Base-by-base conservation (phyloP, 2,888 invertebrate genomes). In the Conistra vaccinii region DNA sequence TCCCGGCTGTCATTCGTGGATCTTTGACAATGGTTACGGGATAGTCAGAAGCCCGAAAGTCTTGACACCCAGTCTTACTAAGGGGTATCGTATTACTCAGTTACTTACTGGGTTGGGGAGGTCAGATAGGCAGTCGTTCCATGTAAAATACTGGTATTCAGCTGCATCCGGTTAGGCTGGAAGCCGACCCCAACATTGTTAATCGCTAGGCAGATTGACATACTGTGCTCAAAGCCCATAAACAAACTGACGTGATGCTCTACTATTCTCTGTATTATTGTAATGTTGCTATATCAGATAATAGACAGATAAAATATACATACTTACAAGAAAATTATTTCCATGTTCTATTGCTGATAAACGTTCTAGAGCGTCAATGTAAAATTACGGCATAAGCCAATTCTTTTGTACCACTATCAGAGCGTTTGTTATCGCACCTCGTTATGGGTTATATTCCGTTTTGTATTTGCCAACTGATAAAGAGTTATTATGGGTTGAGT, bases 351-450 rank as follows among this genome's bases (percentile, higher is more conserved):
- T 53, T 62, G 3, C 58, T 72, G 81, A 84, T 84, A 83, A 87
- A 53, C 65, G 63, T 73, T 81, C 86, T 81, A 81, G 45, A 68
- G 42, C 51, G 62, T 57, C 65, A 55, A 78, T 73, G 48, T 75
- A 55, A 78, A 83, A 86, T 80, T 69, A 85, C 81, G 61, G 60
- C 71, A 69, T 82, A 70, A 80, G 68, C 66, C 85, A 88, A 89
- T 91, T 90, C 89, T 90, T 90, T 90, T 88, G 88, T 89, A 78
- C 76, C 79, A 74, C 80, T 91, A 90, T 91, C 89, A 87, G 81
- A 62, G 20, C 51, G 63, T 79, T 45, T 84, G 85, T 89, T 91
- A 92, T 91, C 90, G 87, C 60, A 66, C 69, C 77, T 85, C 69
- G 83, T 87, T 84, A 84, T 81, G 77, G 74, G 65, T 78, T 87